phyloP scores from a whole-genome alignment of 1,140 invertebrate genomes.

The Hyposmocoma kahamanoa region DNA sequence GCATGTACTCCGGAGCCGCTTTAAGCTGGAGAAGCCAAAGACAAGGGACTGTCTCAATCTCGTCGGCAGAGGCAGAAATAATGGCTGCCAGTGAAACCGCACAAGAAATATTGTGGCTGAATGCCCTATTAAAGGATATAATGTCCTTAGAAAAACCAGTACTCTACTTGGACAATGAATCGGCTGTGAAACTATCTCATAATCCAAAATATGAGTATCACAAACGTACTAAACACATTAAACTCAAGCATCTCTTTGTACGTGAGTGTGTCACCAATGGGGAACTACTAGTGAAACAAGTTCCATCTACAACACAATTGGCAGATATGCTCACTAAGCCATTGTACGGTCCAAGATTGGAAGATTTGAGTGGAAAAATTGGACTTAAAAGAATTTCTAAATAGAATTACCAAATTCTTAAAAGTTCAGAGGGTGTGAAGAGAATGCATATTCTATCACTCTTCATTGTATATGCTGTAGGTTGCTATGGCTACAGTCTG shows the following conservation, averaged over 20 bases:
- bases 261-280: conserved; percentile 27
- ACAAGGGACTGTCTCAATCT: conserved; percentile 36
- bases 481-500: no score
- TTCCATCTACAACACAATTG: background rate
- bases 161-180: conserved; percentile 21
- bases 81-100: conserved; percentile 46
- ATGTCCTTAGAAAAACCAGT: conserved; percentile 11
- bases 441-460: no score
- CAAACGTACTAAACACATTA: conserved; percentile 55
- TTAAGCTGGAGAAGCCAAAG: conserved; percentile 39
- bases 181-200: conserved; percentile 26
- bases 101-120: conserved; percentile 52
- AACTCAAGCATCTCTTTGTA: conserved; percentile 47
- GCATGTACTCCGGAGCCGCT: conserved; percentile 29
- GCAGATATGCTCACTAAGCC: conserved; percentile 13
- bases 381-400: background rate
- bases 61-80: conserved; percentile 61
- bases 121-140: conserved; percentile 2
- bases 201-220: conserved; percentile 32
- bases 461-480: no score
- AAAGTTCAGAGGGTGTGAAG: background rate
- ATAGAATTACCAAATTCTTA: background rate
- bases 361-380: background rate
- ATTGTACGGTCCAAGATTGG: conserved; percentile 1
- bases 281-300: conserved; percentile 13